These are phyloP conservation scores for Ischnus inquisitorius DNA, from an alignment of 2,888 invertebrate genomes.

Conservation along the genomic window DNA sequence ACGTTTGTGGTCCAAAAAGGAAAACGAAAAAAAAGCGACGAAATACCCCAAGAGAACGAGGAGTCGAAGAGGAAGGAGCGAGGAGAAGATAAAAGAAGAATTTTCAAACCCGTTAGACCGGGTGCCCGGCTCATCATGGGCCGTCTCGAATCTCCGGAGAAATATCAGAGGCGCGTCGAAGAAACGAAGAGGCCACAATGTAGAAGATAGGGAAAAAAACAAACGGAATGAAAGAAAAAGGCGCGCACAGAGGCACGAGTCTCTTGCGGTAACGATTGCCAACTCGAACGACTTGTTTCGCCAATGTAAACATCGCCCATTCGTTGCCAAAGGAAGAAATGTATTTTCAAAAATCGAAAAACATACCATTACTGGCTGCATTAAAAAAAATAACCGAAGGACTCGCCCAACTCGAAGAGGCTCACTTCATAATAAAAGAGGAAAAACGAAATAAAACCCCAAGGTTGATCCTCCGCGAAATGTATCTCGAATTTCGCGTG, in stretches of 20 bases:
- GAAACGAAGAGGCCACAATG: constrained; percentile 25
- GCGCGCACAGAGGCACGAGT: constrained; percentile 68
- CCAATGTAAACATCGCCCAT: constrained; percentile 39
- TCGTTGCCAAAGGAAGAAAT: constrained; percentile 19
- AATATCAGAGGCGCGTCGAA: constrained; percentile 51
- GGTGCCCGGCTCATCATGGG: constrained; percentile 66
- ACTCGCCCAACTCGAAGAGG: neutral
- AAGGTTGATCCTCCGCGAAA: too few relatives aligned
- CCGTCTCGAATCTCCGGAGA: constrained; percentile 64
- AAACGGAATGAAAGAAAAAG: constrained; percentile 12
- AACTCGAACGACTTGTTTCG: constrained; percentile 13
- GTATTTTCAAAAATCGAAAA: constrained; percentile 8
- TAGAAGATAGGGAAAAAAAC: neutral
- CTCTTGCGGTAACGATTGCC: constrained; percentile 68
- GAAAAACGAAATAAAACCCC: too few relatives aligned
- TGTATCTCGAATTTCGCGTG: neutral
- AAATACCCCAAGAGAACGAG: constrained; percentile 1
- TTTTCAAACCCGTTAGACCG: constrained; percentile 68
- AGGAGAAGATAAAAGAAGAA: constrained; percentile 34
- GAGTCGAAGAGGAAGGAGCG: constrained; percentile 11
- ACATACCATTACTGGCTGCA: constrained; percentile 7
- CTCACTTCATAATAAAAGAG: too few relatives aligned
- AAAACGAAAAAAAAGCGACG: constrained; percentile 66
- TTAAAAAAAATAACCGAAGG: constrained; percentile 31
- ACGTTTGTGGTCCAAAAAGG: constrained; percentile 75